Evolutionary conservation across 2,888 invertebrate species (phyloP).

Genomic region (Lycaena phlaeas): DNA sequence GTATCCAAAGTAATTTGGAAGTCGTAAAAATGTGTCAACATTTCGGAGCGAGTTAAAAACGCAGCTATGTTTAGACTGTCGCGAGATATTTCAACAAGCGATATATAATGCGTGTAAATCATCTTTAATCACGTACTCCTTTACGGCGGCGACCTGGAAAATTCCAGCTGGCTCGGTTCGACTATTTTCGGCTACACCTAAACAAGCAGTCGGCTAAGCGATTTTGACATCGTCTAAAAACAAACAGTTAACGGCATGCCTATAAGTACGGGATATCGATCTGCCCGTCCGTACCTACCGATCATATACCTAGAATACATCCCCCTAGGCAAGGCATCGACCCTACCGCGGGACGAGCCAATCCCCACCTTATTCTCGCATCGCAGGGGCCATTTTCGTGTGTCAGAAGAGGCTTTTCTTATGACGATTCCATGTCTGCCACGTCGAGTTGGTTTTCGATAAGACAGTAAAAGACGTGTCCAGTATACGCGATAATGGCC

Average conservation of each 20-base stretch:
- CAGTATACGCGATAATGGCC: slow-evolving; percentile 41
- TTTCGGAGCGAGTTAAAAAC: too few species aligned
- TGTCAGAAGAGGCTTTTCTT: slow-evolving; percentile 40
- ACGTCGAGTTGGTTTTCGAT: slow-evolving; percentile 43
- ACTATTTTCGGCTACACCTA: slow-evolving; percentile 20
- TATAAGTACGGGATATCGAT: slow-evolving; percentile 58
- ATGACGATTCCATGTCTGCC: slow-evolving; percentile 58
- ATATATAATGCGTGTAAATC: slow-evolving; percentile 16
- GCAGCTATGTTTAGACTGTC: background rate
- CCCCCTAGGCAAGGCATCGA: slow-evolving; percentile 33
- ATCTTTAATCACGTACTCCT: slow-evolving; percentile 14
- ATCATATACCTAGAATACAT: slow-evolving; percentile 54
- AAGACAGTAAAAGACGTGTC: slow-evolving; percentile 54
- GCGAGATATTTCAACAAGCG: slow-evolving; percentile 1
- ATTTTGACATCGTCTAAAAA: slow-evolving; percentile 33
- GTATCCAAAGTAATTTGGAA: too few species aligned
- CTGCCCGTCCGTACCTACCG: slow-evolving; percentile 49
- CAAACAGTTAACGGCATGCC: slow-evolving; percentile 35
- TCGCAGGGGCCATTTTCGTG: slow-evolving; percentile 43
- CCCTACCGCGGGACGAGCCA: slow-evolving; percentile 30
- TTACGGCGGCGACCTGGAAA: slow-evolving; percentile 16
- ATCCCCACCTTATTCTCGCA: slow-evolving; percentile 24
- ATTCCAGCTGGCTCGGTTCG: slow-evolving; percentile 12
- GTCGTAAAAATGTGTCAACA: too few species aligned
- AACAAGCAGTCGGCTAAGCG: slow-evolving; percentile 19